Evolutionary conservation across 2,797 vertebrate genomes (phyloP), one percentile per base, ranked within the genome.

Genomic region (Sebastes melanostomus): DNA sequence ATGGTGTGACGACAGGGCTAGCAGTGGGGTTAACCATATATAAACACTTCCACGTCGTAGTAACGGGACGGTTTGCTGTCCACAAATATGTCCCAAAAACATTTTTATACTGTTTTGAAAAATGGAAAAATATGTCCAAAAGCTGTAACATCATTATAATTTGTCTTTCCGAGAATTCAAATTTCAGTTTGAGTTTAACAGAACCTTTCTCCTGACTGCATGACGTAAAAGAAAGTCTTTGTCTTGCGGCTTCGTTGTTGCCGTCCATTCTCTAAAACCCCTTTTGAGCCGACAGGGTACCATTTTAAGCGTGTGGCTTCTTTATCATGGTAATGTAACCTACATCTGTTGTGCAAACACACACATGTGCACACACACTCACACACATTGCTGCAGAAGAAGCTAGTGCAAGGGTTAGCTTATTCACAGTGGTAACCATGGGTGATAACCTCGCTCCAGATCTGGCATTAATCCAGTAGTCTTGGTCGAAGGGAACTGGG

Each of bases 291-390:
- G 16, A 50, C 77, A 71, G 71, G 34, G 75, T 55, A 62, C 32
- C 84, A 68, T 87, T 90, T 84, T 84, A 74, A 82, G 61, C 65
- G 9, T 73, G 80, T 25, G 66, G 76, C 85, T 86, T 80, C 85
- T 90, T 92, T 91, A 75, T 89, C 60, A 92, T 90, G 91, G 80
- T 89, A 92, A 93, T 91, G 77, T 90, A 82, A 91, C 86, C 86
- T 89, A 88, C 83, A 89, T 90, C 79, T 90, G 82, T 81, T 85
- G 81, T 75, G 55, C 68, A 79, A 18, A 83, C 65, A 83, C 71
- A 63, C 61, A 83, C 65, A 83, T 85, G 80, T 75, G 55, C 52
- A 78, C 14, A 83, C 61, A 83, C 50, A 50, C 24, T 42, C 59
- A 59, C 67, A 56, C 55, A 68, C 65, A 72, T 66, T 50, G 32